A percentile compares a stretch with the other conserved stretches of the same genome.
Conservation (phyloP, 1,140 invertebrate genomes). For the Thaumetopoea pityocampa region DNA sequence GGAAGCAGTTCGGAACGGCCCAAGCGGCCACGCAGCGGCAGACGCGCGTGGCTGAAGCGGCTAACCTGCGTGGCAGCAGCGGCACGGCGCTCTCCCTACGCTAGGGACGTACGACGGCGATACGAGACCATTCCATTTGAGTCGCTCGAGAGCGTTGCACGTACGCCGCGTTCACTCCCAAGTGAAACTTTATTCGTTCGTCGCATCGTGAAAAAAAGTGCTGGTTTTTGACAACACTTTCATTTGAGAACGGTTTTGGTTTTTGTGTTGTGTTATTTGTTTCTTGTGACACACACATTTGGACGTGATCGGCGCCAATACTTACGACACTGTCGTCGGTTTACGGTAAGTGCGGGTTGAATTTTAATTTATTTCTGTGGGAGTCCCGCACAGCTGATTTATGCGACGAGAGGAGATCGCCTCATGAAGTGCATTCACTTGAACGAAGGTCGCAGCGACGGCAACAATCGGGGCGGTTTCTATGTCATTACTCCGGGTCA, state of each 20-base stretch:
- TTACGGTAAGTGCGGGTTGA: conserved; percentile 62
- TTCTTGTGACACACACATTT: conserved; percentile 63
- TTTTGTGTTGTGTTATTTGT: conserved; percentile 65
- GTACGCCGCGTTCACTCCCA: conserved; percentile 33
- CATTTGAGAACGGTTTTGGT: conserved; percentile 47
- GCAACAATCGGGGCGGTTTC: conserved; percentile 29
- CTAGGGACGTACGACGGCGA: no score
- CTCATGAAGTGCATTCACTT: conserved; percentile 52
- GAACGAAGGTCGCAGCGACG: conserved; percentile 52
- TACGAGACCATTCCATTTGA: conserved; percentile 43
- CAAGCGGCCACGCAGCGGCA: no score
- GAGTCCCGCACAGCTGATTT: conserved; percentile 59
- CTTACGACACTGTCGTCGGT: conserved; percentile 61
- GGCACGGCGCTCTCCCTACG: no score
- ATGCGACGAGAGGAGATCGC: conserved; percentile 55
- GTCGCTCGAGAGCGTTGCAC: conserved; percentile 38
- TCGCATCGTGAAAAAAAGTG: conserved; percentile 50
- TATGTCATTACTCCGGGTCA: conserved; percentile 25
- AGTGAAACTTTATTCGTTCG: conserved; percentile 57
- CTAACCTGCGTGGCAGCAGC: no score
- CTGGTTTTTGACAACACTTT: conserved; percentile 47
- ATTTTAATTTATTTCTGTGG: conserved; percentile 58
- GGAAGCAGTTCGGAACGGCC: no score
- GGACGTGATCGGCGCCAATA: conserved; percentile 65
- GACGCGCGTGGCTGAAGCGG: no score